A percentile compares a stretch with the other conserved stretches of the same genome.
Conservation (phyloP, 2,888 invertebrate genomes). For the Athalia circularis region DNA sequence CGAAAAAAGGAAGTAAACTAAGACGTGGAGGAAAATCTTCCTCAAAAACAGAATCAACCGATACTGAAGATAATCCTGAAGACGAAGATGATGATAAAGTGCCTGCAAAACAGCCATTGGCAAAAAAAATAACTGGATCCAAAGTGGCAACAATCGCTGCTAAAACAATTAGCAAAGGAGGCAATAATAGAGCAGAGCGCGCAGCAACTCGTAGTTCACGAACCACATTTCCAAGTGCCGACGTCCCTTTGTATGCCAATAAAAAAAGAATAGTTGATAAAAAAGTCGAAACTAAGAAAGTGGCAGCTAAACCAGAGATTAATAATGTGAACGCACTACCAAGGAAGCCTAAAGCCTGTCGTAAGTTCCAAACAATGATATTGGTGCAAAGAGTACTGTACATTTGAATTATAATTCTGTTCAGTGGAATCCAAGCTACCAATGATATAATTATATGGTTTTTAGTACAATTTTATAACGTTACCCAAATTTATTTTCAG, state of each 20-base stretch:
- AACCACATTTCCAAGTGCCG: conserved; percentile 49
- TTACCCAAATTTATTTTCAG: conserved; percentile 52
- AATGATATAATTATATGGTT: background rate
- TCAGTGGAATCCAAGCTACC: too few species aligned
- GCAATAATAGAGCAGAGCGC: conserved; percentile 68
- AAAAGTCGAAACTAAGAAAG: conserved; percentile 61
- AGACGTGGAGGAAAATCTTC: conserved; percentile 63
- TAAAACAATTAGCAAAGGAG: conserved; percentile 67
- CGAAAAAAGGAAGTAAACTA: conserved; percentile 72
- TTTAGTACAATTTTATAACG: background rate
- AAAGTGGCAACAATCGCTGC: conserved; percentile 65
- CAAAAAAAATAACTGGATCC: conserved; percentile 57
- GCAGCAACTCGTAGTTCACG: conserved; percentile 54
- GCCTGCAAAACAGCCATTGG: conserved; percentile 58
- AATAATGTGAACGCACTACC: conserved; percentile 59
- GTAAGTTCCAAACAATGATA: conserved; percentile 56
- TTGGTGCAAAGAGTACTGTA: conserved; percentile 14
- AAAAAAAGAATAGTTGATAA: conserved; percentile 65
- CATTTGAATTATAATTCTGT: conserved; percentile 16
- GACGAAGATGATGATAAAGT: conserved; percentile 46
- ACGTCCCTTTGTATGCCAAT: conserved; percentile 47
- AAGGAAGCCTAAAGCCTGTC: conserved; percentile 66
- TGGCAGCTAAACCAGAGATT: conserved; percentile 57
- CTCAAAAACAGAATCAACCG: conserved; percentile 52
- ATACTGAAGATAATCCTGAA: conserved; percentile 44